These are phyloP conservation scores for Azemiops feae DNA, from an alignment of 2,113 vertebrate species.

Conservation along the genomic window DNA sequence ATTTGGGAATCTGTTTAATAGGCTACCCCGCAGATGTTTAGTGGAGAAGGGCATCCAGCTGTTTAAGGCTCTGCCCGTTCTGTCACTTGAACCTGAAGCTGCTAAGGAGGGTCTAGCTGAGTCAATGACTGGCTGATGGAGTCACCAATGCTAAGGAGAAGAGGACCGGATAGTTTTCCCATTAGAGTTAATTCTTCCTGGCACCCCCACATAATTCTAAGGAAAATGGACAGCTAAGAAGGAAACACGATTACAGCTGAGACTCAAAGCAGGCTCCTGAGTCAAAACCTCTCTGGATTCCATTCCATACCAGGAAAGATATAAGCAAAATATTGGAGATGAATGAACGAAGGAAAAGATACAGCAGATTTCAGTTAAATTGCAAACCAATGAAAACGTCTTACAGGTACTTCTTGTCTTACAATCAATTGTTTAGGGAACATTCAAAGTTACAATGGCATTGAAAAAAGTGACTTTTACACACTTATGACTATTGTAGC, in stretches of 20 bases:
- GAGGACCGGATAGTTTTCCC: background rate
- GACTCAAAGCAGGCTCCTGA: too few species aligned
- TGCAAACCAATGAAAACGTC: background rate
- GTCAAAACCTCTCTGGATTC: background rate
- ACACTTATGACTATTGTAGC: too few species aligned
- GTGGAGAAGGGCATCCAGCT: background rate
- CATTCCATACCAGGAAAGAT: background rate
- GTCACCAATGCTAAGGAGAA: background rate
- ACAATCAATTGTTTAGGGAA: background rate
- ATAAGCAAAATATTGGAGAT: background rate
- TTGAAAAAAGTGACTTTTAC: background rate
- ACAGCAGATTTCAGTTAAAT: background rate
- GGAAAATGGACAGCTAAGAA: background rate
- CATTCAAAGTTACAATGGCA: background rate
- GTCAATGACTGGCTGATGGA: conserved; percentile 10
- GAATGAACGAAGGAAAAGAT: background rate
- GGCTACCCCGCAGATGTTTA: background rate
- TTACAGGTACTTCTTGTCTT: background rate
- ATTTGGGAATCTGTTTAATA: background rate
- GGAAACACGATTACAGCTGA: background rate
- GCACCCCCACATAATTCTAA: background rate
- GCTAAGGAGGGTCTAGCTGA: background rate
- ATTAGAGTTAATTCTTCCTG: background rate
- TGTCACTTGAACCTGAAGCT: background rate
- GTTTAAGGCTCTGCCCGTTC: background rate